These are phyloP conservation scores for Lamprotornis superbus DNA, from an alignment of 2,113 vertebrate genomes.

Conservation along the genomic window DNA sequence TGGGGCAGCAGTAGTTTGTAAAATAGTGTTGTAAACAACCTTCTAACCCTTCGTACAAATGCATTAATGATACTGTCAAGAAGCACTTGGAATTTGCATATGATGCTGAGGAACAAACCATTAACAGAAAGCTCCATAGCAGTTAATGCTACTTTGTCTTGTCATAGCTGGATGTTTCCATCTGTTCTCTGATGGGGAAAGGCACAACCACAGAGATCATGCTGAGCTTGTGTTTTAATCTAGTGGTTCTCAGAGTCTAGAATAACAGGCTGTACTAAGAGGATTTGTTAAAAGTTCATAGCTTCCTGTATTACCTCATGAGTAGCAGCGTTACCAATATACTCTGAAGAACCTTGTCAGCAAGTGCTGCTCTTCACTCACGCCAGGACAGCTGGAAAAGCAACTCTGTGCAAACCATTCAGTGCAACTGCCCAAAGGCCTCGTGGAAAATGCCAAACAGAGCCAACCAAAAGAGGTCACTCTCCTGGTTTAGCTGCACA, in stretches of 20 bases:
- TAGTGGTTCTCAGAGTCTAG: neutral
- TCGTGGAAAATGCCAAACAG: neutral
- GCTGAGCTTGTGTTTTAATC: neutral
- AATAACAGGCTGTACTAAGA: neutral
- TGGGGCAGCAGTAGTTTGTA: neutral
- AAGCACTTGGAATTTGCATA: neutral
- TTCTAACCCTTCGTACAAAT: neutral
- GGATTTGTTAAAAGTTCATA: neutral
- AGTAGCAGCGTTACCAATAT: neutral
- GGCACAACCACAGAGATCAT: neutral
- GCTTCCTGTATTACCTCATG: neutral
- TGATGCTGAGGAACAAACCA: neutral
- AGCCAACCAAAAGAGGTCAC: neutral
- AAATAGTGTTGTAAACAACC: neutral
- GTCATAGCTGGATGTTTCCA: neutral
- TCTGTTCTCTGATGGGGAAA: neutral
- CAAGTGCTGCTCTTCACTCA: neutral
- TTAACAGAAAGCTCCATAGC: neutral
- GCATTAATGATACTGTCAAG: neutral
- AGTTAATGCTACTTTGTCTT: neutral
- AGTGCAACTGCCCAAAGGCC: neutral
- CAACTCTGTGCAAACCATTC: neutral
- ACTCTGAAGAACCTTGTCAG: neutral
- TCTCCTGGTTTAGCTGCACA: neutral
- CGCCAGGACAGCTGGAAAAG: fast-evolving